Base-by-base conservation (phyloP, 1,140 invertebrate genomes). In the Drosophila bifasciata region DNA sequence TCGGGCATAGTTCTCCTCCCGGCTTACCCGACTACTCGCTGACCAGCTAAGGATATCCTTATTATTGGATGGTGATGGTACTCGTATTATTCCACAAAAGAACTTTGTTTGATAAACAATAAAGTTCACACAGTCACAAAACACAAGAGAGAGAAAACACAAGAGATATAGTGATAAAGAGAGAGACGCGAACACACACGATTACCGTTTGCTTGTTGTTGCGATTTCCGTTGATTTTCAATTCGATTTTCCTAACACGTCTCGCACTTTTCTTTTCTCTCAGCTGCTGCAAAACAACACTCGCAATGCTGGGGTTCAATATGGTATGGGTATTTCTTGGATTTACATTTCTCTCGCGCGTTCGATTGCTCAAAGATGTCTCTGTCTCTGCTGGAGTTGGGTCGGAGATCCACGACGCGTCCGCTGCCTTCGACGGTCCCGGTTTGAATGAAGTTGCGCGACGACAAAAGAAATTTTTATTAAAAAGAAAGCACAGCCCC, bases 391-490 rank as follows among this genome's bases (percentile, higher is more conserved):
- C 0, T 36, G 32, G 11, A 36, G 32, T 13, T 25, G 5, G 23
- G 7, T 21, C 19, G 23, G 23, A 25, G 23, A 25, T 36, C 28
- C 61, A 68, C 76, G 67, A 78, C 67, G 79, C 84, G 84, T 84
- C 89, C 85, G 80, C 60, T 68, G 62, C 79, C 69, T 70, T 81
- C 70, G 71, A 84, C 70, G 80, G 89, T 85, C 89, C 73, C 67
- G 64, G 70, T 89, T 81, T 89, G 89, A 90, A 90, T 90, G 78
- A 88, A 81, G 68, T 76, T 74, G 44, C 60, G 64, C 70, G 67
- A 68, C 75, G 68, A 73, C 81, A 73, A 79, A 90, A 90, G 89
- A 90, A 90, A 90, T 90, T 86, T 90, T 78, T 84, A 89, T 79
- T 79, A 83, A 89, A 90, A 90, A 90, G 89, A 90, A 90, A 90